Conservation (phyloP, 2,888 invertebrate species). For the Limnephilus rhombicus region DNA sequence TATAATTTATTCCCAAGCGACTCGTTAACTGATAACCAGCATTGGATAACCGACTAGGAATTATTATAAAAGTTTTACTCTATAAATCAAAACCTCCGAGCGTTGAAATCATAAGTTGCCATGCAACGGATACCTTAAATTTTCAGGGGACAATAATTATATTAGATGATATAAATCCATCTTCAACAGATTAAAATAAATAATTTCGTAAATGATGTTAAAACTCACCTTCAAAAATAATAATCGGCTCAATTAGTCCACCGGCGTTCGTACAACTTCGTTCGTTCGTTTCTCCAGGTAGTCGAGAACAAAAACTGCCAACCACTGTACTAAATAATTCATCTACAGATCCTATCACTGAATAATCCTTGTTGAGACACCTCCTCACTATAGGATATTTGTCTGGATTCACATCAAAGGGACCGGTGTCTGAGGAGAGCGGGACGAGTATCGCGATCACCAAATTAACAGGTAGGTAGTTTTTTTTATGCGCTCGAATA, state of each 20-base stretch:
- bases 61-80: neutral
- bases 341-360: conserved; percentile 19
- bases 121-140: neutral
- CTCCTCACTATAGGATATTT: conserved; percentile 32
- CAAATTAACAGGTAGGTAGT: conserved; percentile 42
- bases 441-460: conserved; percentile 21
- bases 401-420: conserved; percentile 39
- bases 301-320: conserved; percentile 49
- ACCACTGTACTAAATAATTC: conserved; percentile 41
- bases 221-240: neutral
- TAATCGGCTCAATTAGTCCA: neutral
- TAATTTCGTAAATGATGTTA: neutral
- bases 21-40: neutral
- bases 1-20: neutral
- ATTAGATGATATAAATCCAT: neutral
- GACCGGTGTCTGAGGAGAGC: neutral
- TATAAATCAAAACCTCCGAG: neutral
- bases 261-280: conserved; percentile 10
- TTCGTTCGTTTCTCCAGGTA: conserved; percentile 43
- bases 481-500: conserved; percentile 8
- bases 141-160: neutral
- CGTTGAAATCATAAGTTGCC: neutral
- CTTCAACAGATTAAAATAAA: neutral
- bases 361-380: conserved; percentile 28
- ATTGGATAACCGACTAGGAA: neutral